A percentile compares a stretch with the other conserved stretches of the same genome.
phyloP scores from a whole-genome alignment of 1,140 invertebrate genomes.

The Drosophila paulistorum region DNA sequence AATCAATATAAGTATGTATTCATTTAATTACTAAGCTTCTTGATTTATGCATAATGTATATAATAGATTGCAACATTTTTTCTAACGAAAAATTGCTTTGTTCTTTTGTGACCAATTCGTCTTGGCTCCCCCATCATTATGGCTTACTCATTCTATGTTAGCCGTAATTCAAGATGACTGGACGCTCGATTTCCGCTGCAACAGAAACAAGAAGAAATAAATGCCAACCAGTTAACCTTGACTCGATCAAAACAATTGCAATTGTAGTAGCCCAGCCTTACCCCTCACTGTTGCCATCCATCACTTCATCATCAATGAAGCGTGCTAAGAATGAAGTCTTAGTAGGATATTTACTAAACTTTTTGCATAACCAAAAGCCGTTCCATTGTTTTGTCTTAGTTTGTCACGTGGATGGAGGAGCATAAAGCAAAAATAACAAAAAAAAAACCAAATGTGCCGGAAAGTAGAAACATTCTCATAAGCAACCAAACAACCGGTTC shows the following conservation, averaged over 20 bases:
- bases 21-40: neutral
- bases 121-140: constrained; percentile 24
- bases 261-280: neutral
- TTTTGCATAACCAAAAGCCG: constrained; percentile 21
- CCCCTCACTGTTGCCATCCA: neutral
- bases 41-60: neutral
- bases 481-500: constrained; percentile 63
- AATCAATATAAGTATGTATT: neutral
- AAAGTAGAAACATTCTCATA: constrained; percentile 29
- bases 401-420: constrained; percentile 56
- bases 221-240: constrained; percentile 63
- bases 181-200: constrained; percentile 42
- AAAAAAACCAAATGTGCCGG: constrained; percentile 17
- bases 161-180: constrained; percentile 56
- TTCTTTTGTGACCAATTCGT: neutral
- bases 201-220: neutral
- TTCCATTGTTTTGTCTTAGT: constrained; percentile 32
- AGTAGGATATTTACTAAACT: neutral
- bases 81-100: neutral
- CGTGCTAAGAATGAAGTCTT: constrained; percentile 56
- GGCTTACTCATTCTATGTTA: constrained; percentile 59
- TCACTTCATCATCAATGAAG: constrained; percentile 70
- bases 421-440: constrained; percentile 14
- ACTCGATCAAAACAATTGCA: constrained; percentile 48
- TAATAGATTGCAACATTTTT: constrained; percentile 1